Conservation (phyloP, 2,113 vertebrate genomes). For the Callospermophilus lateralis region DNA sequence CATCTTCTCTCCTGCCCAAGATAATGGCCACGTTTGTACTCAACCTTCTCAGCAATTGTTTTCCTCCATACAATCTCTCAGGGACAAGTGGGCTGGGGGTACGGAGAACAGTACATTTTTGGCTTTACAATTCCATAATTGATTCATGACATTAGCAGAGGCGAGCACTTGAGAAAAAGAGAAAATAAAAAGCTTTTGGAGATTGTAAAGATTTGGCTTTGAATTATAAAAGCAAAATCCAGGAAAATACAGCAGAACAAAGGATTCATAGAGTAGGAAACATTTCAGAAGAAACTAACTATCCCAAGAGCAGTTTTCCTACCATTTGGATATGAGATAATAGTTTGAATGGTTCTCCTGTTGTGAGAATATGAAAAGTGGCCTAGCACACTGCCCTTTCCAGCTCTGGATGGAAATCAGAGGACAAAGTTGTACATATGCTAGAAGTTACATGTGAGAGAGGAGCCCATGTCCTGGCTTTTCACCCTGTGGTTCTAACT, state of each 20-base stretch:
- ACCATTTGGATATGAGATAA: neutral
- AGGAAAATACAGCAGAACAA: neutral
- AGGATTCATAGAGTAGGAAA: neutral
- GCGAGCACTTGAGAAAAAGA: neutral
- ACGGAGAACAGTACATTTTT: neutral
- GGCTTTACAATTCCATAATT: neutral
- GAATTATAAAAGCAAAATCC: constrained; percentile 31
- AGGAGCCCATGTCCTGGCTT: neutral
- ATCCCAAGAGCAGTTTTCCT: neutral
- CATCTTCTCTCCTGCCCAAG: neutral
- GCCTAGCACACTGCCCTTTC: neutral
- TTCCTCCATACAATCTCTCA: neutral
- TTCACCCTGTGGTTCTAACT: neutral
- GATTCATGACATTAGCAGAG: neutral
- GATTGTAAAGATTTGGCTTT: constrained; percentile 23
- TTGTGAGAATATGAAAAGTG: neutral
- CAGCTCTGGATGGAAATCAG: neutral
- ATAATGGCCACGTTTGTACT: neutral
- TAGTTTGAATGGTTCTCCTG: neutral
- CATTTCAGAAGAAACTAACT: neutral
- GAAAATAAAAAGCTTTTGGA: neutral
- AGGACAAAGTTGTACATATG: neutral
- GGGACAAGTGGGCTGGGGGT: neutral
- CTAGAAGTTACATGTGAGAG: neutral
- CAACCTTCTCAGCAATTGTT: neutral